phyloP scores from a whole-genome alignment of 2,113 vertebrate species.

The Ammodramus savannarum region DNA sequence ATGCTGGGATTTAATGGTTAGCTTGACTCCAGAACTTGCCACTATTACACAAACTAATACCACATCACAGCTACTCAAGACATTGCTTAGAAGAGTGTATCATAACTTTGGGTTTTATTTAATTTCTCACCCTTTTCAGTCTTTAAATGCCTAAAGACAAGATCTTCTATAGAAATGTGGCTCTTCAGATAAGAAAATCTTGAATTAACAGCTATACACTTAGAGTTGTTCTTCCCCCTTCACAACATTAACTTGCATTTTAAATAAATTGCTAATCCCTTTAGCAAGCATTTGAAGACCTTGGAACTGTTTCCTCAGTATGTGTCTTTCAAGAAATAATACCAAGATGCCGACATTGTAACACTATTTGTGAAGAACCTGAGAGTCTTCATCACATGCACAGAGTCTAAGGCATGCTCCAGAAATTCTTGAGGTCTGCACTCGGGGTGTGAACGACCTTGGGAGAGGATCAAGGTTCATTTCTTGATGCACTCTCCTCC shows the following conservation, averaged over 20 bases:
- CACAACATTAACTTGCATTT: neutral
- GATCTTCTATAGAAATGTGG: neutral
- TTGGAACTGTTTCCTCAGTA: neutral
- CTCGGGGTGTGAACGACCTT: fast-evolving
- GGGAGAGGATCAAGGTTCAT: neutral
- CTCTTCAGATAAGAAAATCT: neutral
- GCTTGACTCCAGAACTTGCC: neutral
- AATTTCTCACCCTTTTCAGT: neutral
- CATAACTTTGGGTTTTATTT: neutral
- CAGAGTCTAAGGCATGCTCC: neutral
- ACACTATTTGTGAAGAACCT: neutral
- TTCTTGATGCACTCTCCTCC: neutral
- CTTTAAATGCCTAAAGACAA: neutral
- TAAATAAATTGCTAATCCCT: neutral
- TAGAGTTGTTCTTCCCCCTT: neutral
- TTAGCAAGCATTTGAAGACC: neutral
- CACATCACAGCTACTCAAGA: neutral
- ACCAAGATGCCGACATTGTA: neutral
- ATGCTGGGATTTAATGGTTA: neutral
- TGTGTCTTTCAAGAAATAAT: neutral
- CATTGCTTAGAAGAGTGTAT: neutral
- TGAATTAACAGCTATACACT: neutral
- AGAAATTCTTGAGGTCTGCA: neutral
- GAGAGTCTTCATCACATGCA: neutral
- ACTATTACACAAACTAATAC: neutral